Evolutionary conservation across 1,140 invertebrate genomes (phyloP).

Genomic region (Bombyx mori): ASM3026992v2 NC_085123.1:4248501-4249000

Average conservation of each 20-base stretch:
- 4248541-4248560: slow-evolving; percentile 62
- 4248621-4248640: slow-evolving; percentile 40
- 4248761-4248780: slow-evolving; percentile 38
- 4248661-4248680: too few relatives aligned
- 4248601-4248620: slow-evolving; percentile 57
- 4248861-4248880: slow-evolving; percentile 19
- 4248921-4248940: neutral
- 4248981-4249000: slow-evolving; percentile 40
- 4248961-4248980: slow-evolving; percentile 5
- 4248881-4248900: slow-evolving; percentile 11
- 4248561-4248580: slow-evolving; percentile 69
- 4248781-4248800: slow-evolving; percentile 21
- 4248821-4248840: slow-evolving; percentile 32
- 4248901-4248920: slow-evolving; percentile 6
- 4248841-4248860: slow-evolving; percentile 9
- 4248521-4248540: slow-evolving; percentile 60
- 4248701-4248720: slow-evolving; percentile 10
- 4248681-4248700: too few relatives aligned
- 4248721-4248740: slow-evolving; percentile 64
- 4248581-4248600: slow-evolving; percentile 72
- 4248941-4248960: slow-evolving; percentile 4
- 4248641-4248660: slow-evolving; percentile 18
- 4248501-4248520: slow-evolving; percentile 63
- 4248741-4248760: slow-evolving; percentile 25
- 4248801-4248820: slow-evolving; percentile 37